Percentiles rank a stretch among this genome's conserved stretches.
These are phyloP conservation scores for Drosophila subpulchrella DNA, from an alignment of 1,140 invertebrate genomes.

Conservation along the genomic window DNA sequence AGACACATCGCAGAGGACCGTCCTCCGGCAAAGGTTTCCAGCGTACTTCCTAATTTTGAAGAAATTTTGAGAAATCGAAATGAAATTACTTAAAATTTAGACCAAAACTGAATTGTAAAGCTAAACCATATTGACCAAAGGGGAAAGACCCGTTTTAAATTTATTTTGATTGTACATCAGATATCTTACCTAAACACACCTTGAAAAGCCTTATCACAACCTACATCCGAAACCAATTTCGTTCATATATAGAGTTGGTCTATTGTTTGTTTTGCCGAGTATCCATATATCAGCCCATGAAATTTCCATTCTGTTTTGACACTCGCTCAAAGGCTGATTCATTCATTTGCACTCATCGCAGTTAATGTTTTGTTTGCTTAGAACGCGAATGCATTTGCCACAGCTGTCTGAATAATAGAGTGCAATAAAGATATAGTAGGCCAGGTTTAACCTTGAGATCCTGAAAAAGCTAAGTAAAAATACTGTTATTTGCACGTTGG, in stretches of 20 bases:
- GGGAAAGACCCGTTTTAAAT: neutral
- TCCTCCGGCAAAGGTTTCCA: conserved; percentile 10
- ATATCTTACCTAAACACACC: conserved; percentile 5
- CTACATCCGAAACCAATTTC: neutral
- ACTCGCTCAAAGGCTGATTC: conserved; percentile 18
- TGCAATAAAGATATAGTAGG: conserved; percentile 28
- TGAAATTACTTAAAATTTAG: neutral
- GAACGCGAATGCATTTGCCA: conserved; percentile 25
- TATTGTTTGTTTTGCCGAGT: conserved; percentile 3
- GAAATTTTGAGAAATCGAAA: neutral
- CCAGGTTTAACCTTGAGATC: conserved; percentile 53
- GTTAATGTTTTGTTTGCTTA: conserved; percentile 22
- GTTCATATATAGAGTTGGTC: neutral
- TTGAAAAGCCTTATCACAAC: conserved; percentile 19
- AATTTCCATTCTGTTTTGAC: conserved; percentile 20
- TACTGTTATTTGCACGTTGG: conserved; percentile 21
- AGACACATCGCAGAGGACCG: conserved; percentile 2
- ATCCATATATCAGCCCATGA: conserved; percentile 13
- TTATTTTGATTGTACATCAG: neutral
- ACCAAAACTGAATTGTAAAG: conserved; percentile 1
- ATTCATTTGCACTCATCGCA: conserved; percentile 22
- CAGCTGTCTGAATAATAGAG: conserved; percentile 15
- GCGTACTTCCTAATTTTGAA: conserved; percentile 42
- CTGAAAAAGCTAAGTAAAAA: conserved; percentile 33
- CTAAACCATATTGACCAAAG: neutral